Base-by-base conservation (phyloP, 2,113 vertebrate species). In the Hystrix brachyura region DNA sequence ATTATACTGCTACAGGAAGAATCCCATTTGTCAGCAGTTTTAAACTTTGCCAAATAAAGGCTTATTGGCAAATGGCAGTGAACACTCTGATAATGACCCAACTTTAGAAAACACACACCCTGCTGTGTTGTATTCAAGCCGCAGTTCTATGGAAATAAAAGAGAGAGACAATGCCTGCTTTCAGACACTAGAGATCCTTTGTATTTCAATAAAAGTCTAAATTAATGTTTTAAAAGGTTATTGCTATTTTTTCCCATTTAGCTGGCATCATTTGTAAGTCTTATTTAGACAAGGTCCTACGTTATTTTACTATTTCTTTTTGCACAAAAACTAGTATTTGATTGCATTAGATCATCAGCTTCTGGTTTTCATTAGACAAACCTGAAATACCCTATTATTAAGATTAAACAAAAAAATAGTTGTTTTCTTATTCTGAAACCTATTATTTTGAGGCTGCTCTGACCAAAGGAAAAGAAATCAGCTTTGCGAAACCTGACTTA, bases 211-310 rank as follows among this genome's bases (percentile, higher is more conserved):
- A 98, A 98, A 98, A 98, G 98, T 98, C 98, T 98, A 98, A 98
- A 99, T 99, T 98, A 98, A 99, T 98, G 98, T 99, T 98, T 98
- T 98, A 98, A 99, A 99, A 99, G 98, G 98, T 98, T 99, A 98
- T 98, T 98, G 98, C 98, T 99, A 99, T 99, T 99, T 98, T 98
- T 98, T 98, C 98, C 98, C 98, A 94, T 97, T 97, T 98, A 98
- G 98, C 97, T 98, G 98, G 98, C 98, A 98, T 98, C 98, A 87
- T 96, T 98, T 98, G 94, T 97, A 98, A 98, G 98, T 98, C 97
- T 97, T 98, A 97, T 98, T 98, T 98, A 98, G 98, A 98, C 97
- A 95, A 96, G 91, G 96, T 97, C 98, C 97, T 97, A 95, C 38
- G 74, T 98, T 98, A 98, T 98, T 98, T 98, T 97, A 95, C 96